Evolutionary conservation across 2,797 vertebrate species (phyloP).

Genomic region (Otus scops): DNA sequence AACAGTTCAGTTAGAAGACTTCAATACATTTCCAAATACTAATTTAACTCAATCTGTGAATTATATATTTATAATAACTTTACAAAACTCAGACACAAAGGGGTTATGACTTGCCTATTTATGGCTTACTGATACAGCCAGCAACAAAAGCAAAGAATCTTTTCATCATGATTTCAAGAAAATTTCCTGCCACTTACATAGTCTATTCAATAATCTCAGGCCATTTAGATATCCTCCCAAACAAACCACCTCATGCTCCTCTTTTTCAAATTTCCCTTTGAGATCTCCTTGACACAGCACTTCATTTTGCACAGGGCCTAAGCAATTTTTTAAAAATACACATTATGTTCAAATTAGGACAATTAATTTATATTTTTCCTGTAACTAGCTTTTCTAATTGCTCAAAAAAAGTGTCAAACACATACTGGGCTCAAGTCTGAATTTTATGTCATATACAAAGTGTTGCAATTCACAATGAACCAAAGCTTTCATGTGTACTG

Average conservation of each 20-base stretch:
- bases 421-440: background rate
- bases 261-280: background rate
- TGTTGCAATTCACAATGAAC: background rate
- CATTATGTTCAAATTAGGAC: background rate
- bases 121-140: background rate
- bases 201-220: background rate
- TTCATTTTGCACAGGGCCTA: background rate
- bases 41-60: background rate
- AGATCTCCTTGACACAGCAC: background rate
- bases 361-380: background rate
- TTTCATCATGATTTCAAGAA: background rate
- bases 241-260: background rate
- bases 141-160: background rate
- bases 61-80: background rate
- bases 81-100: background rate
- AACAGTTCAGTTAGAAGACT: background rate
- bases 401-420: background rate
- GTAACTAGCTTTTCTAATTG: background rate
- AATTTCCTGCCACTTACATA: background rate
- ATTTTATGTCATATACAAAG: background rate
- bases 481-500: background rate
- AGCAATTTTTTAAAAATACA: background rate
- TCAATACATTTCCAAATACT: background rate
- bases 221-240: background rate
- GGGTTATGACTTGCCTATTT: background rate